A percentile compares a stretch with the other conserved stretches of the same genome.
Conservation (phyloP, 2,888 invertebrate genomes). For the Limnephilus rhombicus region DNA sequence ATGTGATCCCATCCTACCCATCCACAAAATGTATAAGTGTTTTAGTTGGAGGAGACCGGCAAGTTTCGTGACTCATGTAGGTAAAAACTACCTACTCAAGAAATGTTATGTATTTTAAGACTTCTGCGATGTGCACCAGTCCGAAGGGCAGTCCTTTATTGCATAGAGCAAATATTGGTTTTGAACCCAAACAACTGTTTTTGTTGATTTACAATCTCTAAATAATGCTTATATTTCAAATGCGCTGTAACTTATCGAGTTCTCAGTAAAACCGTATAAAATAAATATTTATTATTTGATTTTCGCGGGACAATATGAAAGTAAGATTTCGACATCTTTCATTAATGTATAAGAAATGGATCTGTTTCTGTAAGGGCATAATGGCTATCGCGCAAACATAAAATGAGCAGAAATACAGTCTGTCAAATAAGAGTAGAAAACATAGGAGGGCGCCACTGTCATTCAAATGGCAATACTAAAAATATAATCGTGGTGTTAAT, state of each 20-base stretch:
- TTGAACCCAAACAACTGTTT: background rate
- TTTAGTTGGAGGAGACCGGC: too few relatives aligned
- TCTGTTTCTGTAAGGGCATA: background rate
- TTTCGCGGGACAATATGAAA: background rate
- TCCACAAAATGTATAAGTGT: too few relatives aligned
- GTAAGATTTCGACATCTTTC: background rate
- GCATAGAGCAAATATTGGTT: background rate
- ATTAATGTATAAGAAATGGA: background rate
- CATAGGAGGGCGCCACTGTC: too few relatives aligned
- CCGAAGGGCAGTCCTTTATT: background rate
- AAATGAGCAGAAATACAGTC: too few relatives aligned
- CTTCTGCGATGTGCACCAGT: background rate
- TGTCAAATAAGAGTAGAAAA: too few relatives aligned
- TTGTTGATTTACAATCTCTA: background rate
- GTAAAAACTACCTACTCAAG: too few relatives aligned
- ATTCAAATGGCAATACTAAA: too few relatives aligned
- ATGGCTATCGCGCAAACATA: too few relatives aligned
- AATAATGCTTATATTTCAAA: background rate
- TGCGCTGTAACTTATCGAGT: background rate
- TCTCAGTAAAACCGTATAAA: background rate
- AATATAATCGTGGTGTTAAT: too few relatives aligned
- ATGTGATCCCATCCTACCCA: too few relatives aligned
- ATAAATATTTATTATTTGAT: background rate
- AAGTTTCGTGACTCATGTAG: too few relatives aligned
- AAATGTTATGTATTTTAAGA: background rate